These are phyloP conservation scores for Enteromius trimaculatus DNA, from an alignment of 2,797 vertebrate species.

Conservation along the genomic window DNA sequence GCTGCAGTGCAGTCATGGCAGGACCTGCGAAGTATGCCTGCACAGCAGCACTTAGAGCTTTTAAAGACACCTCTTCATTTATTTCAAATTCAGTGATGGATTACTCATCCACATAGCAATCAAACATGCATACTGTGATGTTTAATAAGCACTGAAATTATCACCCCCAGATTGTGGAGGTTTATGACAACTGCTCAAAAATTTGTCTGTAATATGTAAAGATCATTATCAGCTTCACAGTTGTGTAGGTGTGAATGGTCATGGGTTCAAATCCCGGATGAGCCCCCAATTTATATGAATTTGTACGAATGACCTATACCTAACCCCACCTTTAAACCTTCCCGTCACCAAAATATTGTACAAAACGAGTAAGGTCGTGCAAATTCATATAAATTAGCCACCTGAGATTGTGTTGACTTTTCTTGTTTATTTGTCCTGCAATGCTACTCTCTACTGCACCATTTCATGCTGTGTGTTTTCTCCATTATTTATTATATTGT, in stretches of 20 bases:
- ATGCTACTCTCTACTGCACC: not conserved
- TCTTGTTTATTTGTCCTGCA: slow-evolving; percentile 22
- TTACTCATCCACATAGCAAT: not conserved
- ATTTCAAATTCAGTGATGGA: not conserved
- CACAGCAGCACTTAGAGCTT: not conserved
- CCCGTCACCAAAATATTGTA: no score
- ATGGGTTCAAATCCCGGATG: not conserved
- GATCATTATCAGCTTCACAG: not conserved
- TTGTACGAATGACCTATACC: no score
- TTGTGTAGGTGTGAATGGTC: not conserved
- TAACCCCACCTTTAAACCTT: no score
- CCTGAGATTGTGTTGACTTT: no score
- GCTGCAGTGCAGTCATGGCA: not conserved
- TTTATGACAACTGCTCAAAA: not conserved
- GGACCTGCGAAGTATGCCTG: not conserved
- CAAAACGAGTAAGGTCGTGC: no score
- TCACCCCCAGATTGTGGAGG: not conserved
- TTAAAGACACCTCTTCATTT: not conserved
- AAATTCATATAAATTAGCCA: no score
- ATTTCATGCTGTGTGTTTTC: not conserved
- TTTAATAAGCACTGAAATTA: not conserved
- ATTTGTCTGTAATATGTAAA: not conserved
- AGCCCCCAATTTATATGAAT: not conserved
- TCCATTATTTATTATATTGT: slow-evolving; percentile 14
- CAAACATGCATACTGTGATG: not conserved